Percentiles rank a stretch among this genome's conserved stretches.
Conservation (phyloP, 2,888 invertebrate genomes). For the Dorcus hopei region DNA sequence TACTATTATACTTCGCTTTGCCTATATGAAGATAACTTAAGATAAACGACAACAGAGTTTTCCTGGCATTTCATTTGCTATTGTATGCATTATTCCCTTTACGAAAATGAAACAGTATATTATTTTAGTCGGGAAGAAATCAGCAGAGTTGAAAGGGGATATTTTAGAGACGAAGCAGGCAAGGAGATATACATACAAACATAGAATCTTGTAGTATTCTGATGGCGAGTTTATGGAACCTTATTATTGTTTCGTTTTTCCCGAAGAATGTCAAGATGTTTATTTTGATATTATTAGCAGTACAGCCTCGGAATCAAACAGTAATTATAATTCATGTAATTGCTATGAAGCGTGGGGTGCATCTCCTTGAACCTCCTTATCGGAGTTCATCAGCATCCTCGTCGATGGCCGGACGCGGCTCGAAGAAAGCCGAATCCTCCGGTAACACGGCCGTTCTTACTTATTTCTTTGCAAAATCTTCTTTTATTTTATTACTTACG, state of each 20-base stretch:
- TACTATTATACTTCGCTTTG: too few species aligned
- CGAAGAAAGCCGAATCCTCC: conserved; percentile 14
- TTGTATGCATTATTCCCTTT: too few species aligned
- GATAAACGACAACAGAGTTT: too few species aligned
- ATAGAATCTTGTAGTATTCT: not conserved
- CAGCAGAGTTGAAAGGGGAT: too few species aligned
- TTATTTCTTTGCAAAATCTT: conserved; percentile 7
- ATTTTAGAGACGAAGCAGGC: not conserved
- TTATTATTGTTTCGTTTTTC: not conserved
- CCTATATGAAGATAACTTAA: too few species aligned
- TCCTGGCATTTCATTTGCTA: too few species aligned
- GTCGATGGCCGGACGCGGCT: conserved; percentile 6
- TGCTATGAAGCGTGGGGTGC: conserved; percentile 31
- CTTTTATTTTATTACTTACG: conserved; percentile 6
- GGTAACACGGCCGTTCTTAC: conserved; percentile 11
- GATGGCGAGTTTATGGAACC: not conserved
- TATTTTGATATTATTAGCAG: conserved; percentile 13
- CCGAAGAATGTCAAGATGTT: not conserved
- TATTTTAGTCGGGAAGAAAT: too few species aligned
- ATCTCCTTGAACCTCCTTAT: conserved; percentile 32
- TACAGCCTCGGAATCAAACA: conserved; percentile 20
- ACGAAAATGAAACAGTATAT: too few species aligned
- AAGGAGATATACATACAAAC: not conserved
- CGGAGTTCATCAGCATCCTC: conserved; percentile 29
- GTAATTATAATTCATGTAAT: conserved; percentile 34